These are phyloP conservation scores for Carollia perspicillata DNA, from an alignment of 2,113 vertebrate species.

Conservation along the genomic window DNA sequence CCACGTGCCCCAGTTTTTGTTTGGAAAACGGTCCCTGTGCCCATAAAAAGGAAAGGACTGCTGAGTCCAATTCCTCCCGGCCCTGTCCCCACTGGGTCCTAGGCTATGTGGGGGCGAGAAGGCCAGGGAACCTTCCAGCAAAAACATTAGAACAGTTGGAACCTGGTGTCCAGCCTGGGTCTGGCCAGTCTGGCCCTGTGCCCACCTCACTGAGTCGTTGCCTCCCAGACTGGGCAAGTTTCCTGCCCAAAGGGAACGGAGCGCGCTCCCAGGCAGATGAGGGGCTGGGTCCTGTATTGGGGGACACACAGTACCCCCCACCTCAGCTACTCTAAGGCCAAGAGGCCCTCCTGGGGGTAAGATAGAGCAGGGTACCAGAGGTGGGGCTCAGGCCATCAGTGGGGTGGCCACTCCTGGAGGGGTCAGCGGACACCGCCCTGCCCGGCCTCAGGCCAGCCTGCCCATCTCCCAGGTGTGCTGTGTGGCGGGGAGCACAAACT, in stretches of 20 bases:
- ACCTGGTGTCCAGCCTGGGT: conserved; percentile 20
- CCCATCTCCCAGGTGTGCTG: background rate
- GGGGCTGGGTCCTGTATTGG: background rate
- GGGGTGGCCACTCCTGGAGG: background rate
- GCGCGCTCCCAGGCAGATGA: background rate
- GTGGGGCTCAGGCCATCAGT: background rate
- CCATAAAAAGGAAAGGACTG: conserved; percentile 64
- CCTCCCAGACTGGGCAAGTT: conserved; percentile 15
- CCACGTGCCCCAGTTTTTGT: background rate
- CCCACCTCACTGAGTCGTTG: conserved; percentile 42
- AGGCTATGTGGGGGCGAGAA: background rate
- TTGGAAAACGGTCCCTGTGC: conserved; percentile 41
- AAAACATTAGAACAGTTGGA: conserved; percentile 26
- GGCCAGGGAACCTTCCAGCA: conserved; percentile 52
- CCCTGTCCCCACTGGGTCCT: background rate
- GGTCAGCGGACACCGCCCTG: fast-evolving
- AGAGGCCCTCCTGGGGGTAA: background rate
- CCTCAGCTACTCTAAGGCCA: background rate
- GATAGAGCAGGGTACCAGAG: background rate
- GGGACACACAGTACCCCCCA: background rate
- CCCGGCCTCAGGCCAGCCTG: background rate
- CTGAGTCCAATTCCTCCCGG: background rate
- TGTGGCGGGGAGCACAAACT: background rate
- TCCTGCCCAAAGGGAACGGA: conserved; percentile 7
- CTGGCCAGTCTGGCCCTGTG: conserved; percentile 42